Evolutionary conservation across 2,113 vertebrate genomes (phyloP).

Genomic region (Tragelaphus buxtoni): DNA sequence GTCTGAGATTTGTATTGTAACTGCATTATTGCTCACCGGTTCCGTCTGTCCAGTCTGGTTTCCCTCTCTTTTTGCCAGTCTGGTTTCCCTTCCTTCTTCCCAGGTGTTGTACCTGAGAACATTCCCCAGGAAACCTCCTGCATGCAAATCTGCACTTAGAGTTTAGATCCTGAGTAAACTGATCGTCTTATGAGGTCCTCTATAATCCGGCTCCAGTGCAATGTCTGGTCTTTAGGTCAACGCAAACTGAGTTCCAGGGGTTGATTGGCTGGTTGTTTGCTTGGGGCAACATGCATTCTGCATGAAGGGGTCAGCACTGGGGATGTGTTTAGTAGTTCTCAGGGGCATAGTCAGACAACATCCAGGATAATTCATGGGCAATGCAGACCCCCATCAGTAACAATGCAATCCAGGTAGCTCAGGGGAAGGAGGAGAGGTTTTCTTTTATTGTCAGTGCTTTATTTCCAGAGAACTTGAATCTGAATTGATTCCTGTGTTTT

Average conservation of each 20-base stretch:
- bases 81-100: neutral
- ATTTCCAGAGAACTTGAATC: neutral
- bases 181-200: neutral
- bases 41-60: neutral
- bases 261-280: neutral
- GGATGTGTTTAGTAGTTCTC: neutral
- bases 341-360: neutral
- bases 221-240: neutral
- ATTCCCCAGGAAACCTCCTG: neutral
- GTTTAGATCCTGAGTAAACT: neutral
- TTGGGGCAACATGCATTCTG: too few species aligned
- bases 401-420: neutral
- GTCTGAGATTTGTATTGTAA: neutral
- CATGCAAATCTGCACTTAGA: neutral
- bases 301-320: neutral
- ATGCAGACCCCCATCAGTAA: neutral
- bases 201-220: neutral
- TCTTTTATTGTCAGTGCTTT: neutral
- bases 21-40: fast-evolving
- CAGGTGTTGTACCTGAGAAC: neutral
- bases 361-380: neutral
- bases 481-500: neutral
- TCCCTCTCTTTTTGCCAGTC: neutral
- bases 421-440: neutral
- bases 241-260: neutral